phyloP scores from a whole-genome alignment of 1,140 invertebrate genomes.

The Formica exsecta region DNA sequence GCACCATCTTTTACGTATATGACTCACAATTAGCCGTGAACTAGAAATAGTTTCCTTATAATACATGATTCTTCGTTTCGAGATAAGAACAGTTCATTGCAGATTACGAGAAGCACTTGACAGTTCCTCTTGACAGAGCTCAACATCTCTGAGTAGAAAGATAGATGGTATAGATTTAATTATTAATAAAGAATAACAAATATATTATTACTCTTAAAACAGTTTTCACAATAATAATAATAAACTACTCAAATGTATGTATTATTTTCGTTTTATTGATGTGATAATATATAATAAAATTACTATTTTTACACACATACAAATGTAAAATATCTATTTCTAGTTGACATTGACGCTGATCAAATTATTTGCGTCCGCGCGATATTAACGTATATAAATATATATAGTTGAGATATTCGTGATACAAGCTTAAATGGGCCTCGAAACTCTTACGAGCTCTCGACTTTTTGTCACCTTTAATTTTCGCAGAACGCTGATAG shows the following conservation, averaged over 20 bases:
- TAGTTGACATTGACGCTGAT: no score
- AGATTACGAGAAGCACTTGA: conserved; percentile 28
- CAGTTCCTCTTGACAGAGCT: not conserved
- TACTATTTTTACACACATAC: no score
- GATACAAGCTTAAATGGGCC: no score
- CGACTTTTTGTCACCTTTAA: not conserved
- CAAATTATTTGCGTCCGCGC: no score
- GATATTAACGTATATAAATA: no score
- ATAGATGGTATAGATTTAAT: not conserved
- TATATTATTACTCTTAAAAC: not conserved
- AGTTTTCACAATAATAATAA: not conserved
- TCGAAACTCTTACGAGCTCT: not conserved
- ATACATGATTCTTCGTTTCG: conserved; percentile 33
- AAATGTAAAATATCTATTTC: no score
- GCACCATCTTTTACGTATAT: not conserved
- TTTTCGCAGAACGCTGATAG: not conserved
- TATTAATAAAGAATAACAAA: no score
- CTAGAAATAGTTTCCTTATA: conserved; percentile 35
- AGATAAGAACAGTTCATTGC: not conserved
- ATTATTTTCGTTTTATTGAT: not conserved
- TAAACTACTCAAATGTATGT: not conserved
- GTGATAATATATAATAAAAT: not conserved
- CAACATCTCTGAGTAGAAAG: not conserved
- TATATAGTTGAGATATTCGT: no score
- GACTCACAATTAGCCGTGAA: not conserved